These are phyloP conservation scores for Cyprinus carpio DNA, from an alignment of 2,113 vertebrate species.

Conservation along the genomic window DNA sequence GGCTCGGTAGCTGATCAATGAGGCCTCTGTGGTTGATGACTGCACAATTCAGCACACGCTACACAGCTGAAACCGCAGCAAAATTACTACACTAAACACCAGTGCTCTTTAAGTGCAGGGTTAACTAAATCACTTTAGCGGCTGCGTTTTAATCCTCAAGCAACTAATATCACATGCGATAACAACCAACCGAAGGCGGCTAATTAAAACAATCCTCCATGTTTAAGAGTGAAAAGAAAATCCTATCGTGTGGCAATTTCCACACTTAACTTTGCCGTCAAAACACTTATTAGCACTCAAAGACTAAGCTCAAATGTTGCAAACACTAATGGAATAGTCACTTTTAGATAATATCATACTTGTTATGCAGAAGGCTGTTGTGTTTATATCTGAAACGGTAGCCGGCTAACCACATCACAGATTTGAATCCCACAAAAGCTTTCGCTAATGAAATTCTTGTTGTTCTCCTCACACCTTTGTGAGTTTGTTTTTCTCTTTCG, in stretches of 20 bases:
- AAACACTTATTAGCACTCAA: constrained; percentile 25
- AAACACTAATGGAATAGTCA: neutral
- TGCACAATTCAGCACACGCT: constrained; percentile 44
- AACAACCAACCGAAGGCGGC: constrained; percentile 30
- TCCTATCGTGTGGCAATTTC: constrained; percentile 30
- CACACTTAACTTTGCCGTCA: constrained; percentile 30
- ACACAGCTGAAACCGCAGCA: constrained; percentile 40
- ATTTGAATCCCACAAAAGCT: constrained; percentile 1
- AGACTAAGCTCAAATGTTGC: constrained; percentile 12
- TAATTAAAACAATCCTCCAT: constrained; percentile 50
- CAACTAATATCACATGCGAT: constrained; percentile 28
- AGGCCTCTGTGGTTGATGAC: constrained; percentile 70
- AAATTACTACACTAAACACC: constrained; percentile 36
- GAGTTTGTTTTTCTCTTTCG: neutral
- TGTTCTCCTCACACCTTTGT: neutral
- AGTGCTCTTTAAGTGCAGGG: constrained; percentile 17
- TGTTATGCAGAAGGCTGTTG: neutral
- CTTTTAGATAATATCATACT: neutral
- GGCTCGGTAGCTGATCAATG: constrained; percentile 71
- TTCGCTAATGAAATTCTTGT: neutral
- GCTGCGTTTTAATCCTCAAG: neutral
- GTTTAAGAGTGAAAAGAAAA: constrained; percentile 20
- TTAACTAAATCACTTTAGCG: constrained; percentile 47
- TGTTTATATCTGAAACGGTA: neutral
- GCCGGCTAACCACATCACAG: neutral